Conservation (phyloP, 2,797 vertebrate genomes). For the Todus mexicanus region DNA sequence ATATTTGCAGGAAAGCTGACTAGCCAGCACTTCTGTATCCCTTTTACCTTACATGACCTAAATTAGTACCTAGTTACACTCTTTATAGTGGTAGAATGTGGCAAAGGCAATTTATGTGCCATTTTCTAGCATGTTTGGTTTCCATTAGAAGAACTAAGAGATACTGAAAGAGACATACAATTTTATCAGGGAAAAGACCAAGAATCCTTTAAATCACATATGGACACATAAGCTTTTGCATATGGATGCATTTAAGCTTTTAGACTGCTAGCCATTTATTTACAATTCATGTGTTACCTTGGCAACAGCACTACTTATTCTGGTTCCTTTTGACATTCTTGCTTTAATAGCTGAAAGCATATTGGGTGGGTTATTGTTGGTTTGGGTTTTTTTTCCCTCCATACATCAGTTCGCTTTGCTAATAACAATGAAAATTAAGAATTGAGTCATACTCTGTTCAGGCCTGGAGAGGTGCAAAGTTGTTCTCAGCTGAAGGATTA, state of each 20-base stretch:
- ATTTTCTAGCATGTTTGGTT: slow-evolving; percentile 20
- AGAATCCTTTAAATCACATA: slow-evolving; percentile 34
- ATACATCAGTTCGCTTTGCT: neutral
- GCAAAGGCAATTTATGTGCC: neutral
- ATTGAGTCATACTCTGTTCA: neutral
- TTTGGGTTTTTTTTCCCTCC: fast-evolving
- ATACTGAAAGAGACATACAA: neutral
- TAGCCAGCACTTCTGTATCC: neutral
- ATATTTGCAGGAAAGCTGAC: neutral
- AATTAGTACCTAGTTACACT: neutral
- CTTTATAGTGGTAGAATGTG: neutral
- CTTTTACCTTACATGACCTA: slow-evolving; percentile 31
- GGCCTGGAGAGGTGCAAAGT: neutral
- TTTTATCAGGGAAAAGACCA: slow-evolving; percentile 23
- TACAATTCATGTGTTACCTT: neutral
- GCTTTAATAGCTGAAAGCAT: neutral
- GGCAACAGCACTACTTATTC: neutral
- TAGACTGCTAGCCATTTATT: neutral
- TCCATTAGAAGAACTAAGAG: slow-evolving; percentile 5
- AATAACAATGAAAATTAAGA: neutral
- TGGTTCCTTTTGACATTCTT: slow-evolving; percentile 16
- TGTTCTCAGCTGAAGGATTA: neutral
- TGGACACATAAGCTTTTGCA: neutral
- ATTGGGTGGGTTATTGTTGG: neutral
- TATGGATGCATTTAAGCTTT: slow-evolving; percentile 56